A percentile compares a stretch with the other conserved stretches of the same genome.
phyloP scores from a whole-genome alignment of 2,888 invertebrate species.

The Macrostomum cliftonense region DNA sequence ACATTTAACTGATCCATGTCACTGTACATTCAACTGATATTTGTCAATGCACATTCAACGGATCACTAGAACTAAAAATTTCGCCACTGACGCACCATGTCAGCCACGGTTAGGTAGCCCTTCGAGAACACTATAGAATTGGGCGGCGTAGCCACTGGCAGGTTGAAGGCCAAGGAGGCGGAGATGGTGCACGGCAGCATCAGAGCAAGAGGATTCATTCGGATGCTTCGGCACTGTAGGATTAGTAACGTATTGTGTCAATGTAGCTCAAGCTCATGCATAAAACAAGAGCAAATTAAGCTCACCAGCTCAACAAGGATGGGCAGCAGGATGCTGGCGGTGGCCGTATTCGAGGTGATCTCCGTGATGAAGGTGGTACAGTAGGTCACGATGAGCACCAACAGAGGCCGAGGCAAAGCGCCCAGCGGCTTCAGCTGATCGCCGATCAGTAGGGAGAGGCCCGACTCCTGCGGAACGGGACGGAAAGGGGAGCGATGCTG shows the following conservation, averaged over 20 bases:
- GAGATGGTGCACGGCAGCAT: constrained; percentile 72
- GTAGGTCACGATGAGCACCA: constrained; percentile 55
- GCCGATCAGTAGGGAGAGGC: constrained; percentile 58
- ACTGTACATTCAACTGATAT: too few species aligned
- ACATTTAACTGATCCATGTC: too few species aligned
- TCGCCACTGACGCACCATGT: constrained; percentile 27
- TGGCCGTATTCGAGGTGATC: constrained; percentile 70
- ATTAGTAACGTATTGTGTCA: too few species aligned
- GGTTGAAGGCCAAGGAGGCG: constrained; percentile 70
- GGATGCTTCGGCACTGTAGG: constrained; percentile 36
- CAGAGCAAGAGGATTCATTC: constrained; percentile 64
- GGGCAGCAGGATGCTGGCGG: constrained; percentile 66
- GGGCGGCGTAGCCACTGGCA: constrained; percentile 82
- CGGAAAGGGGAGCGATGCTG: too few species aligned
- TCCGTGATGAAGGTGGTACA: constrained; percentile 64
- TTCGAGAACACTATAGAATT: constrained; percentile 67
- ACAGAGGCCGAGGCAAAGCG: constrained; percentile 46
- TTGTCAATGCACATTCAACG: too few species aligned
- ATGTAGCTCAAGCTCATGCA: too few species aligned
- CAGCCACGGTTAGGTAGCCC: constrained; percentile 30
- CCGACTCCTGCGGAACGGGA: constrained; percentile 41
- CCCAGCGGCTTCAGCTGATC: constrained; percentile 49
- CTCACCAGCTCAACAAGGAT: constrained; percentile 51
- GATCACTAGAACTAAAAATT: too few species aligned
- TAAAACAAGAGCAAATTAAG: too few species aligned